Base-by-base conservation (phyloP, 1,140 invertebrate genomes). In the Drosophila sp. region DNA sequence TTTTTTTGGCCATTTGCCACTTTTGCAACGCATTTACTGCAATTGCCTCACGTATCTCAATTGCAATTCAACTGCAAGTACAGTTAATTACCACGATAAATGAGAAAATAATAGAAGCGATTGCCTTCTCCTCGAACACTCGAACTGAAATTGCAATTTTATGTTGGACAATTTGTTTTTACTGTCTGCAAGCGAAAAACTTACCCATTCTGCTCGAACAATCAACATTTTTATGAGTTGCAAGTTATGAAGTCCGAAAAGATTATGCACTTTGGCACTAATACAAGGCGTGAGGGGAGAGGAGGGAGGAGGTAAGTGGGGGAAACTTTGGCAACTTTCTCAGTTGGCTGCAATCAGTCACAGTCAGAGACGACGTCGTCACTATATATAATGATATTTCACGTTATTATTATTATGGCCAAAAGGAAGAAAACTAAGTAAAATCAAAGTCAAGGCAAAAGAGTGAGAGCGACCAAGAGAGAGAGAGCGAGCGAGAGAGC, bases 171-270 rank as follows among this genome's bases (percentile, higher is more conserved):
- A 77, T 60, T 63, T 70, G 72, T 33, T 75, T 60, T 64, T 55
- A 70, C 56, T 70, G 68, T 5, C 30, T 47, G 44, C 44, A 50
- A 23, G 25, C 25, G 10, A 50, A 8, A 50, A 50, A 32, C 35
- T 58, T 68, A 50, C 57, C 57, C 64, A 57, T 73, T 61, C 25
- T 62, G 50, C 64, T 58, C 32, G 32, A 64, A 75, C 80, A 78
- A 78, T 85, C 81, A 69, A 66, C 56, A 76, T 57, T 89, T 66
- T 87, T 77, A 79, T 64, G 79, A 65, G 72, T 60, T 60, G 76
- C 54, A 87, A 90, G 67, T 91, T 91, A 91, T 91, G 90, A 91
- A 91, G 85, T 91, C 83, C 77, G 73, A 91, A 78, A 91, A 91
- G 85, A 91, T 90, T 91, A 91, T 77, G 76, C 72, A 76, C 79